Percentiles rank a stretch among this genome's conserved stretches.
These are phyloP conservation scores for Theocolax elegans DNA, from an alignment of 1,140 invertebrate species.

Conservation along the genomic window DNA sequence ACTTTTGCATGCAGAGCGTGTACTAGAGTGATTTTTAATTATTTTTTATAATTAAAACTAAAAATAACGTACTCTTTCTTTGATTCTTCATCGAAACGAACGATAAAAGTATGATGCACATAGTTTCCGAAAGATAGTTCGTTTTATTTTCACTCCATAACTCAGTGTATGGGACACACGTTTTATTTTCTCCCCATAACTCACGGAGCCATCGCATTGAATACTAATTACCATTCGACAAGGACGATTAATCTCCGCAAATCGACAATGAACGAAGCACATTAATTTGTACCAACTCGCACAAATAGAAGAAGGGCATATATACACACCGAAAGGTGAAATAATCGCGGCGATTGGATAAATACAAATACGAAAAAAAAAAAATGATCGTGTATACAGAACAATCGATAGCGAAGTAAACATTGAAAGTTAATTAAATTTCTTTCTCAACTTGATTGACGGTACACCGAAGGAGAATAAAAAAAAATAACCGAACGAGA, in stretches of 20 bases:
- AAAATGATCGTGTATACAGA: background rate
- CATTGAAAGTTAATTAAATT: constrained; percentile 23
- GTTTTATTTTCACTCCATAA: constrained; percentile 1
- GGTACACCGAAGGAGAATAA: background rate
- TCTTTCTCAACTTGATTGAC: constrained; percentile 9
- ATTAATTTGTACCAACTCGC: constrained; percentile 27
- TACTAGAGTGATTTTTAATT: too few relatives aligned
- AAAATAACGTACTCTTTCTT: too few relatives aligned
- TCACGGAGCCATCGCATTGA: background rate
- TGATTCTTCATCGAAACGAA: too few relatives aligned
- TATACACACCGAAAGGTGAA: background rate
- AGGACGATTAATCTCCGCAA: constrained; percentile 4
- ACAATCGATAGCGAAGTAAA: background rate
- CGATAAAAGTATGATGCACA: too few relatives aligned
- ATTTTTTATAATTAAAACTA: too few relatives aligned
- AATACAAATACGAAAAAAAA: background rate
- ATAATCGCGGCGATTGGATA: background rate
- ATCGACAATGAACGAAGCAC: constrained; percentile 17
- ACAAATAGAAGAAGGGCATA: background rate
- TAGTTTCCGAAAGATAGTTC: too few relatives aligned
- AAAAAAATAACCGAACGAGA: background rate
- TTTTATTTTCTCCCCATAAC: background rate
- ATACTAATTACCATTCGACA: constrained; percentile 23
- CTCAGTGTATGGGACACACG: background rate
- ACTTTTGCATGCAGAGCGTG: too few relatives aligned